Conservation (phyloP, 2,797 vertebrate species). For the Paedocypris micromegethes region DNA sequence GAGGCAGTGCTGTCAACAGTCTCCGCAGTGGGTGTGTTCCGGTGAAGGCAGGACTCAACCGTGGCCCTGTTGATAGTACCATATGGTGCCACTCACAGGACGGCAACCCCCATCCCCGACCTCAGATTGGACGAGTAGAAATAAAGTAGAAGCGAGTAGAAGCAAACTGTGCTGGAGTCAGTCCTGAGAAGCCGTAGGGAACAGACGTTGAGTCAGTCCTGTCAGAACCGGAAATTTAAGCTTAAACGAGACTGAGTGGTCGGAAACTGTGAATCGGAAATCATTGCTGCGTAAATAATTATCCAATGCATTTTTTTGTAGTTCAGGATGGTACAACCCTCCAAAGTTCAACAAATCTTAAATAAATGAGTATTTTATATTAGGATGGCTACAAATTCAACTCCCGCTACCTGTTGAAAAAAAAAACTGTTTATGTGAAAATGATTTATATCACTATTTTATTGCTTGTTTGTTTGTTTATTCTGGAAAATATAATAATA, state of each 20-base stretch:
- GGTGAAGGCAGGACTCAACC: slow-evolving; percentile 39
- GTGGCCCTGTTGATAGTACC: slow-evolving; percentile 56
- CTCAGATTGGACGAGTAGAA: slow-evolving; percentile 42
- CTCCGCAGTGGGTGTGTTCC: slow-evolving; percentile 57
- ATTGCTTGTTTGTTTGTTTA: no score
- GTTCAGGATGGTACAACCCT: no score
- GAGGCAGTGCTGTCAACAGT: slow-evolving; percentile 39
- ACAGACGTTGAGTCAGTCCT: slow-evolving; percentile 17
- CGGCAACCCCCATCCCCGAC: slow-evolving; percentile 41
- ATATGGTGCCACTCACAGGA: slow-evolving; percentile 61
- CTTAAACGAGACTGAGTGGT: slow-evolving; percentile 3
- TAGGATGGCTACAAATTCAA: no score
- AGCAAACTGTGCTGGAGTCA: slow-evolving; percentile 18
- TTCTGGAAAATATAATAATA: no score
- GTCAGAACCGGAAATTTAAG: slow-evolving; percentile 19
- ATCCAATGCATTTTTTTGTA: no score
- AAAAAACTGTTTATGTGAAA: no score
- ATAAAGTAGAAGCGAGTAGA: slow-evolving; percentile 29
- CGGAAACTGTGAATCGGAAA: slow-evolving; percentile 13
- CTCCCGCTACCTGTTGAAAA: no score
- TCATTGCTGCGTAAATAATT: neutral
- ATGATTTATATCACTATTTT: no score
- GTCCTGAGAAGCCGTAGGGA: slow-evolving; percentile 14
- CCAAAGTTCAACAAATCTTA: no score
- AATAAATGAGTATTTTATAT: no score